Conservation (phyloP, 2,888 invertebrate species). For the Tenthredo livida region DNA sequence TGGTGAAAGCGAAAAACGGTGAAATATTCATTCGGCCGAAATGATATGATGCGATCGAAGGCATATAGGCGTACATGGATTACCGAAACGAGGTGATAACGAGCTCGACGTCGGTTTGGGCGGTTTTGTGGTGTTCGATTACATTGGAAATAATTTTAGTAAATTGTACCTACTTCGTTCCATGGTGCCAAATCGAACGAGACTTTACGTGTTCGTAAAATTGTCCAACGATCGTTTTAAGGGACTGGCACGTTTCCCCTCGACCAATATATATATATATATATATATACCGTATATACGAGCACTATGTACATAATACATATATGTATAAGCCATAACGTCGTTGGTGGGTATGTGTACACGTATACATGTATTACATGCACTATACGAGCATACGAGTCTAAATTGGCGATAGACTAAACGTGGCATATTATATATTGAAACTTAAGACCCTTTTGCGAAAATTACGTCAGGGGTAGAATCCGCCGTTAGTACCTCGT, state of each 20-base stretch:
- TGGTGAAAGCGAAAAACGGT: neutral
- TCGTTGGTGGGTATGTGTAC: too few relatives aligned
- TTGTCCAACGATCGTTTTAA: conserved; percentile 22
- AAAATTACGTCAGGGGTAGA: conserved; percentile 24
- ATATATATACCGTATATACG: neutral
- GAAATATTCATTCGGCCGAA: too few relatives aligned
- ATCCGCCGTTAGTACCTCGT: neutral
- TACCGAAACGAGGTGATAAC: neutral
- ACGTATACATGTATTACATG: too few relatives aligned
- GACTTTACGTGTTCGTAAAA: conserved; percentile 31
- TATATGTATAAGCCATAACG: too few relatives aligned
- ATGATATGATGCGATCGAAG: neutral
- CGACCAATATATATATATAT: neutral
- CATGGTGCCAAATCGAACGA: neutral
- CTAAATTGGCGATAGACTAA: conserved; percentile 17
- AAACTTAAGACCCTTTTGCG: conserved; percentile 48
- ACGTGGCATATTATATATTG: conserved; percentile 25
- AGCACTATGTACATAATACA: neutral
- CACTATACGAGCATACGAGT: neutral
- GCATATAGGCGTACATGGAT: neutral
- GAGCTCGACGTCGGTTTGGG: neutral
- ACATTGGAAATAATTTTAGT: conserved; percentile 4
- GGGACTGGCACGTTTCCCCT: conserved; percentile 16
- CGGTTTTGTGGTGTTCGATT: neutral
- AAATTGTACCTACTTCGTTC: neutral